phyloP scores from a whole-genome alignment of 1,140 invertebrate genomes.

The Papilio xuthus region DNA sequence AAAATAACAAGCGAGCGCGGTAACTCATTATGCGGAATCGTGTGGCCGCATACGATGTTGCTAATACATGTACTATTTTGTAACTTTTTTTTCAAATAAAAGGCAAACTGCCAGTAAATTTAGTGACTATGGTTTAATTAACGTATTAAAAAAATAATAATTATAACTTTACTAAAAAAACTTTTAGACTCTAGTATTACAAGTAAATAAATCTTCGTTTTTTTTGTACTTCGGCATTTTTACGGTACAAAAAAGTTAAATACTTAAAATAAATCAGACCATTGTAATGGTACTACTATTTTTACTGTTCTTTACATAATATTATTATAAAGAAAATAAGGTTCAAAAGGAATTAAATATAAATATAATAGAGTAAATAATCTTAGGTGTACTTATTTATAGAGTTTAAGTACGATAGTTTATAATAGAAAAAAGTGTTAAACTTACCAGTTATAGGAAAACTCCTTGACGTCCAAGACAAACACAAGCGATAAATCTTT shows the following conservation, averaged over 20 bases:
- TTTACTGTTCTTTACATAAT: too few relatives aligned
- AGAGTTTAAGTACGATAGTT: not conserved
- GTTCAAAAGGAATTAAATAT: too few relatives aligned
- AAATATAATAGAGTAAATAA: not conserved
- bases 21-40: slow-evolving; percentile 68
- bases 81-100: not conserved
- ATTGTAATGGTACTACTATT: not conserved
- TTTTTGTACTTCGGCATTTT: not conserved
- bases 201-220: not conserved
- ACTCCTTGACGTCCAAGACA: slow-evolving; percentile 27
- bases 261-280: not conserved
- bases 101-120: not conserved
- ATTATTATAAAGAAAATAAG: too few relatives aligned
- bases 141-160: not conserved
- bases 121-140: not conserved
- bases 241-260: not conserved
- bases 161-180: not conserved
- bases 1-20: slow-evolving; percentile 70
- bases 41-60: slow-evolving; percentile 63
- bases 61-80: slow-evolving; percentile 10
- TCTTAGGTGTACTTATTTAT: not conserved
- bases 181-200: not conserved
- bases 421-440: not conserved
- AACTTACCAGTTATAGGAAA: slow-evolving; percentile 32
- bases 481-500: slow-evolving; percentile 25